Base-by-base conservation (phyloP, 64 coral and sea anemone genomes). In the Acropora tenuis region DNA sequence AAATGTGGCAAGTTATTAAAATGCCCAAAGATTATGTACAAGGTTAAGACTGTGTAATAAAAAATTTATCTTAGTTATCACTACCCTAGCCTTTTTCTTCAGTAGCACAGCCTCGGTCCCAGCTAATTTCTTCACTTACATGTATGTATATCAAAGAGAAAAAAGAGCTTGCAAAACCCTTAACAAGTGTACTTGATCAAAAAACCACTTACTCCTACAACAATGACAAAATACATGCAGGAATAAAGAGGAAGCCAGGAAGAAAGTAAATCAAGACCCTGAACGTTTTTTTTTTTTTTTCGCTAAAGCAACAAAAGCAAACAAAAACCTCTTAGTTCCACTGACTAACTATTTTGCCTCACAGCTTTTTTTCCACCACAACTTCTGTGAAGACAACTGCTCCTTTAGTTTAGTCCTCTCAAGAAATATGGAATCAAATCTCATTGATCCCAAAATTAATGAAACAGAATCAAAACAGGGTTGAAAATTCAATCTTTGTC, bases 391-490 rank as follows among this genome's bases (percentile, higher is more conserved):
- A 8, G 6, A 71, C 4, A 20, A 71, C 1, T 6, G 13, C 2
- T 40, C 5, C 65, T 30, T 30, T 30, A 30, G 30, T 30, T 30
- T 30, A 30, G 30, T 4, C 6, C 16, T 66, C 65, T 82, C 40
- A 11, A 82, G 55, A 65, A 20, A 82, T 46, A 84, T 18, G 58
- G 63, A 84, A 41, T 55, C 7, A 80, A 8, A 41, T 49, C 50
- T 47, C 4, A 3, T 81, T 20, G 78, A 53, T 55, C 10, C n/a
- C 19, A 55, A 55, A 53, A 50, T 52, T 30, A 30, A 30, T 30
- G 30, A 80, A 80, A 80, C 78, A 80, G 50, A 81, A 81, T 41
- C 19, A 81, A 71, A 19, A 71, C 18, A 40, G 68, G 68, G 20
- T 6, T 16, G 0, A 60, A 5, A 81, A 9, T 81, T 61, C 79